Evolutionary conservation across 2,888 invertebrate genomes (phyloP), one percentile per base, ranked within the genome.

Genomic region (Carcina quercana): DNA sequence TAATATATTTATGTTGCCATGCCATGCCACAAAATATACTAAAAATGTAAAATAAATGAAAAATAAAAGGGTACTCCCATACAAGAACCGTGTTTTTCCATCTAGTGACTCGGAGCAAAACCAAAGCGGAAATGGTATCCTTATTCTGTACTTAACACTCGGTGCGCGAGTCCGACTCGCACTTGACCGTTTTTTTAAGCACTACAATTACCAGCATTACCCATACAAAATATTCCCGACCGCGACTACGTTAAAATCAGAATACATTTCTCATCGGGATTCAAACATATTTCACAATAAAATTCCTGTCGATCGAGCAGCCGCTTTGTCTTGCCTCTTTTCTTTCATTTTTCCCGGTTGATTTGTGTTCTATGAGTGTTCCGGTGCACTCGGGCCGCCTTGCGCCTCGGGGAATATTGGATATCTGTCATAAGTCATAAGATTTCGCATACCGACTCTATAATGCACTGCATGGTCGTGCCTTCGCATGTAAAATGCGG

Each of bases 311-410:
- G 66, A 69, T 73, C 54, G 70, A 59, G 63, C 64, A 58, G 56
- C 51, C 67, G 61, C 64, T 74, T 70, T 72, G 69, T 75, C 69
- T 72, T 61, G 50, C 51, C 59, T 59, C 67, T 61, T 69, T 64
- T 53, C 48, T 51, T 59, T 57, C 57, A 58, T 65, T 67, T 71
- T 68, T 62, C 57, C 42, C 44, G 54, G 52, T 63, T 68, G 75
- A 76, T 73, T 75, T 75, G 74, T 74, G 69, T 71, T 59, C 65
- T 64, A 67, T 62, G 60, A 69, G 67, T 66, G 64, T 69, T 68
- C 63, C 54, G 50, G 48, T 67, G 69, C 71, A 67, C 64, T 59
- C 57, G 57, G 46, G 52, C 44, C 53, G 48, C 37, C 20, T 28
- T 17, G 36, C 53, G 66, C 66, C 59, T 52, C 50, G 44, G 53